Evolutionary conservation across 2,797 vertebrate genomes (phyloP).

Genomic region (Silurus aristotelis): DNA sequence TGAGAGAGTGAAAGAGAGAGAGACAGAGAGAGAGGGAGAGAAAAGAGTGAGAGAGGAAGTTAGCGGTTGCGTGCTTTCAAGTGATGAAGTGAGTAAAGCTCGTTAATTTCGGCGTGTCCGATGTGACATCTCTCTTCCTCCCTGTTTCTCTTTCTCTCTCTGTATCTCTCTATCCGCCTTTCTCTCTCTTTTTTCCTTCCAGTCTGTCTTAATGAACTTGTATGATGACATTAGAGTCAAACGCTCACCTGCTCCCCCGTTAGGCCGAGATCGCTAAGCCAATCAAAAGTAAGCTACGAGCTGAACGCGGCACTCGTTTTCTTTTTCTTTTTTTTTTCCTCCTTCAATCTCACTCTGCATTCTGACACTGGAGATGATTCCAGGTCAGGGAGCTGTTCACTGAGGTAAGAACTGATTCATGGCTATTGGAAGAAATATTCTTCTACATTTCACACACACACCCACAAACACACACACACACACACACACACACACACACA

Average conservation of each 20-base stretch:
- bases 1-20: constrained; percentile 37
- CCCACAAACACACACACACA: background rate
- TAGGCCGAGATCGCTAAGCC: constrained; percentile 30
- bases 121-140: background rate
- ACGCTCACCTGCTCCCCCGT: constrained; percentile 8
- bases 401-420: constrained; percentile 1
- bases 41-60: constrained; percentile 46
- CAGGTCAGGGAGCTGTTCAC: background rate
- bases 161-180: background rate
- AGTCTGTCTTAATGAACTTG: constrained; percentile 15
- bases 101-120: constrained; percentile 6
- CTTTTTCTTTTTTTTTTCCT: background rate
- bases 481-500: background rate
- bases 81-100: constrained; percentile 18
- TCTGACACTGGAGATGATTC: background rate
- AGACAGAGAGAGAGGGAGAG: constrained; percentile 32
- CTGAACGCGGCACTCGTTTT: background rate
- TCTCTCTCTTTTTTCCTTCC: constrained; percentile 20
- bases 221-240: constrained; percentile 13
- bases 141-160: background rate
- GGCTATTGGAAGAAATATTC: background rate
- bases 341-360: background rate
- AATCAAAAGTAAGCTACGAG: constrained; percentile 20
- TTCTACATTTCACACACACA: background rate
- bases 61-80: constrained; percentile 30